Percentiles rank a stretch among this genome's conserved stretches.
Evolutionary conservation across 2,113 vertebrate genomes (phyloP).

Genomic region (Chroicocephalus ridibundus): DNA sequence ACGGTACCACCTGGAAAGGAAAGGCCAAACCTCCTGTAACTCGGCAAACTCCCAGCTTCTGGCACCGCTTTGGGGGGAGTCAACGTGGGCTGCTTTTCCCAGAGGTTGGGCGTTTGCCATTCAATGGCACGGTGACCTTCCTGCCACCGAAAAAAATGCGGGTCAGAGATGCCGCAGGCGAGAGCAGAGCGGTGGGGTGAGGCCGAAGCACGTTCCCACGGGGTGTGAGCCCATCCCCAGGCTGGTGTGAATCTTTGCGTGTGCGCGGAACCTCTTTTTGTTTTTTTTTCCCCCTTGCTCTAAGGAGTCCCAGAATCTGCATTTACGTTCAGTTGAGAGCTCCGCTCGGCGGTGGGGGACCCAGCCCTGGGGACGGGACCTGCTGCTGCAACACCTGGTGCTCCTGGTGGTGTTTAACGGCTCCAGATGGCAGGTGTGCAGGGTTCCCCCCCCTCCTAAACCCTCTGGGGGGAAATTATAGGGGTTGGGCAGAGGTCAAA

Average conservation of each 20-base stretch:
- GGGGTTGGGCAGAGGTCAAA: background rate
- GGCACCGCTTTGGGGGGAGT: background rate
- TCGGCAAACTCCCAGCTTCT: background rate
- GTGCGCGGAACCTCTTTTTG: too few relatives aligned
- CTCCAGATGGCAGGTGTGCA: background rate
- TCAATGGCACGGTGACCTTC: background rate
- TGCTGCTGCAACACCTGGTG: background rate
- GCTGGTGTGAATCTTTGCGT: background rate
- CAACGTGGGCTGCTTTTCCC: background rate
- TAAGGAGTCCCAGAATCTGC: background rate
- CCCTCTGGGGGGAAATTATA: background rate
- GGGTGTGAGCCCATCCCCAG: background rate
- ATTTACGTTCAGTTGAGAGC: background rate
- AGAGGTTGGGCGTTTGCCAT: background rate
- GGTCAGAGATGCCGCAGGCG: background rate
- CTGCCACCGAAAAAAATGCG: background rate
- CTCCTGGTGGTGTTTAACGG: too few relatives aligned
- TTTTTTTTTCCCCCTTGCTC: background rate
- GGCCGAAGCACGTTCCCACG: background rate
- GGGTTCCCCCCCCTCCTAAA: background rate
- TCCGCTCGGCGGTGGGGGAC: accelerated
- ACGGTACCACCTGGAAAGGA: background rate
- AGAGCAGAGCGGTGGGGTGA: background rate
- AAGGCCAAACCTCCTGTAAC: background rate
- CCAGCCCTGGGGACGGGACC: background rate